Percentiles rank a stretch among this genome's conserved stretches.
Evolutionary conservation across 1,140 invertebrate genomes (phyloP).

Genomic region (Pristionchus pacificus): DNA sequence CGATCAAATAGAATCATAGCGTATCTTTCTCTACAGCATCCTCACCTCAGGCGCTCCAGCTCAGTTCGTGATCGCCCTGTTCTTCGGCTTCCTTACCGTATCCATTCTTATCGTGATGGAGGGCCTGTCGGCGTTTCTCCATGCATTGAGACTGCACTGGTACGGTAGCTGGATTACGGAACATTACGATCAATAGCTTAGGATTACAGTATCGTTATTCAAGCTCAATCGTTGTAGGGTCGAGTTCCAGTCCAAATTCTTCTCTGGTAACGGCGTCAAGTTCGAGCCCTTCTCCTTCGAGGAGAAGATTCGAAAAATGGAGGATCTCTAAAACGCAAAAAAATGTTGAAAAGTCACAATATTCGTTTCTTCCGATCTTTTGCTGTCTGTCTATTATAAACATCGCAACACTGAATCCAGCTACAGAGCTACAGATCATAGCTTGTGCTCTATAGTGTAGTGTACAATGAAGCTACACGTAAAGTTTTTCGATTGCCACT

Average conservation of each 20-base stretch:
- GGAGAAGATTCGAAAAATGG: too few species aligned
- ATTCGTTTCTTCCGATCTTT: too few species aligned
- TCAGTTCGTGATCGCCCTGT: conserved; percentile 75
- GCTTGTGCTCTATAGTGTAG: too few species aligned
- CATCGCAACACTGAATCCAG: too few species aligned
- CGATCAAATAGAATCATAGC: conserved; percentile 60
- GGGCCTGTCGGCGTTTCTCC: conserved; percentile 92
- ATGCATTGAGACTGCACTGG: conserved; percentile 96
- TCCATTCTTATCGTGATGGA: conserved; percentile 89
- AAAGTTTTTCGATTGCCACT: too few species aligned
- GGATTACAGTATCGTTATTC: too few species aligned
- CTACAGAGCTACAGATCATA: too few species aligned
- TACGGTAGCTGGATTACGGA: background rate
- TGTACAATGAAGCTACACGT: too few species aligned
- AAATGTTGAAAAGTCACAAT: too few species aligned
- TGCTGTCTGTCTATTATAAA: too few species aligned
- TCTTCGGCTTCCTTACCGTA: conserved; percentile 80
- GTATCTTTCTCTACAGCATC: conserved; percentile 67
- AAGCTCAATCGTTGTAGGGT: conserved; percentile 73
- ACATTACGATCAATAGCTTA: background rate
- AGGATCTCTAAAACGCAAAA: too few species aligned
- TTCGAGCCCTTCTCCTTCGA: conserved; percentile 95
- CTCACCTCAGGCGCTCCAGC: conserved; percentile 64
- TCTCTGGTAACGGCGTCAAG: conserved; percentile 74
- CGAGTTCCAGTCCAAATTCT: conserved; percentile 93